phyloP scores from a whole-genome alignment of 2,797 vertebrate genomes.

The Lepus townsendii region DNA sequence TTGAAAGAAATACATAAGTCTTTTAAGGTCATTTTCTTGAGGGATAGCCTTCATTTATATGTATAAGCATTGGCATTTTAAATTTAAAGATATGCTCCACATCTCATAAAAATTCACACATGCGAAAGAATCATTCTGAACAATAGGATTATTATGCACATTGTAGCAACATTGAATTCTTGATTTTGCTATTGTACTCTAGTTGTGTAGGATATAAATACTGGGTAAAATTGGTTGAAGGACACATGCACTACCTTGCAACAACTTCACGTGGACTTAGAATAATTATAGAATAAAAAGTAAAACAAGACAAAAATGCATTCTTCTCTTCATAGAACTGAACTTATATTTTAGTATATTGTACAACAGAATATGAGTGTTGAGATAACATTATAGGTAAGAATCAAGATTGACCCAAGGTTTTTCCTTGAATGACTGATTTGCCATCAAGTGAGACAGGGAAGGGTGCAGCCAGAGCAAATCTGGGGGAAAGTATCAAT shows the following conservation, averaged over 20 bases:
- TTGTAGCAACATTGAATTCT: neutral
- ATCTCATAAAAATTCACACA: neutral
- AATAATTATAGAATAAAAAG: constrained; percentile 16
- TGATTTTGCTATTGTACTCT: neutral
- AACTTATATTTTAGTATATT: neutral
- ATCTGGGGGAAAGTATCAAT: neutral
- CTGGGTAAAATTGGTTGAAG: neutral
- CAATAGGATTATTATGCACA: neutral
- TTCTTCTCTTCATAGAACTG: neutral
- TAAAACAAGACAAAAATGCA: neutral
- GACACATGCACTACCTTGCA: neutral
- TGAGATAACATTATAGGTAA: neutral
- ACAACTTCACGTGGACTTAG: neutral
- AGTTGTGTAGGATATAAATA: neutral
- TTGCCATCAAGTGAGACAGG: neutral
- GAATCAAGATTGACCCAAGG: neutral
- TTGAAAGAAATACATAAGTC: neutral
- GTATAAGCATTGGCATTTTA: neutral
- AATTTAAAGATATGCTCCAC: neutral
- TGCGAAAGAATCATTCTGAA: neutral
- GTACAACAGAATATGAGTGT: neutral
- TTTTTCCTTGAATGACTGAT: neutral
- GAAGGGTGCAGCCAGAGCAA: neutral
- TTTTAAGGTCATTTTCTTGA: constrained; percentile 14
- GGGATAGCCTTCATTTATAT: neutral